phyloP scores from a whole-genome alignment of 92 coral and sea anemone species.

The Metridium senile region DNA sequence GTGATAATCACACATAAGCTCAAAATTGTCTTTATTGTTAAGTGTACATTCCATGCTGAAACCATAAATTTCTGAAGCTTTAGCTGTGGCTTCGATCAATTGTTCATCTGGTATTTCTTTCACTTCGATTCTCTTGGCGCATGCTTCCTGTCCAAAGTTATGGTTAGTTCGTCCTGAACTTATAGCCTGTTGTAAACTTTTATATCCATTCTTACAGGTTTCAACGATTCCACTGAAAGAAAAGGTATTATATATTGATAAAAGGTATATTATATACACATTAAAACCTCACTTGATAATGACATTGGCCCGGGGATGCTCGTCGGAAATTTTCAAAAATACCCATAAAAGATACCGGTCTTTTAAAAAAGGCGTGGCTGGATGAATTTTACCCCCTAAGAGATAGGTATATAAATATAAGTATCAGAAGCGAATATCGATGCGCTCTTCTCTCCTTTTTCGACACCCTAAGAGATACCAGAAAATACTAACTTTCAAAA shows the following conservation, averaged over 20 bases:
- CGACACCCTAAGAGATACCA: no score
- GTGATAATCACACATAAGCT: conserved; percentile 1
- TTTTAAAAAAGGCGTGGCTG: no score
- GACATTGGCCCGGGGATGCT: no score
- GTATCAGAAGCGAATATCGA: no score
- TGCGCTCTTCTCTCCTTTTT: no score
- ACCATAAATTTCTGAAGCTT: background rate
- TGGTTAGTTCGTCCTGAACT: background rate
- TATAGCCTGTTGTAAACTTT: background rate
- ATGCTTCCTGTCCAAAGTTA: background rate
- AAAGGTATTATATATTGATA: background rate
- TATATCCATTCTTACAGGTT: background rate
- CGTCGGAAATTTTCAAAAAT: no score
- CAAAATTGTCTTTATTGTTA: background rate
- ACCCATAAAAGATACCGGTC: no score
- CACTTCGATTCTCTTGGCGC: background rate
- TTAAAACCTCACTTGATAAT: no score
- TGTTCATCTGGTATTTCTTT: background rate
- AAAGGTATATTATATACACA: background rate
- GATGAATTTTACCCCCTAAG: no score
- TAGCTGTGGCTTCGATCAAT: background rate
- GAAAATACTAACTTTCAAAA: no score
- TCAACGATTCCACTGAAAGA: background rate
- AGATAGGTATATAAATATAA: no score
- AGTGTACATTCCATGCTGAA: conserved; percentile 7